phyloP scores from a whole-genome alignment of 2,888 invertebrate genomes.

The Leptogaster cylindrica region DNA sequence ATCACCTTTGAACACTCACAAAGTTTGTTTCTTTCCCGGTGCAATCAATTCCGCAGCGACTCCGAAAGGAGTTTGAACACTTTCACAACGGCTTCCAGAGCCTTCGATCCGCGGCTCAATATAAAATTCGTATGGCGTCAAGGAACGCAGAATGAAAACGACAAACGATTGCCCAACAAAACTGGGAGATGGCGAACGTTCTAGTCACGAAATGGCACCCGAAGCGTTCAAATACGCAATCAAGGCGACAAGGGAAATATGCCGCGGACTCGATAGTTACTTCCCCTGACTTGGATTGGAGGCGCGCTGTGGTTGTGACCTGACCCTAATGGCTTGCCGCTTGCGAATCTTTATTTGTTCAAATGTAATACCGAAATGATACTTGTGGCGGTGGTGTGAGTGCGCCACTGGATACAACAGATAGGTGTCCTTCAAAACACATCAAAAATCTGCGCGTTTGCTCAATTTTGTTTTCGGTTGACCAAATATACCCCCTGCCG shows the following conservation, averaged over 20 bases:
- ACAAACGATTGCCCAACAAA: too few relatives aligned
- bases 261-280: conserved; percentile 26
- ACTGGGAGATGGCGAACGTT: conserved; percentile 8
- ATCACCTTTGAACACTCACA: too few relatives aligned
- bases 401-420: background rate
- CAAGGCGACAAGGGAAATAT: conserved; percentile 25
- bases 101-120: too few relatives aligned
- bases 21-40: too few relatives aligned
- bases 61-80: too few relatives aligned
- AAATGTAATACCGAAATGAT: conserved; percentile 5
- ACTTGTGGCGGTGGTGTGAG: background rate
- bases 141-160: too few relatives aligned
- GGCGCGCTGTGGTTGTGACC: background rate
- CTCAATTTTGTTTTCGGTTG: conserved; percentile 4
- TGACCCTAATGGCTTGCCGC: background rate
- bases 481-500: background rate
- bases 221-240: conserved; percentile 20
- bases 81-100: too few relatives aligned
- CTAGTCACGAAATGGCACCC: conserved; percentile 14
- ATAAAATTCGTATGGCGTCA: too few relatives aligned
- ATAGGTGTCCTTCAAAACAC: background rate
- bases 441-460: background rate
- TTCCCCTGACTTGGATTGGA: conserved; percentile 18
- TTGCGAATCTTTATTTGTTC: conserved; percentile 16
- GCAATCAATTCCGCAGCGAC: too few relatives aligned